Evolutionary conservation across 2,797 vertebrate genomes (phyloP).

Genomic region (Nyctalus aviator): DNA sequence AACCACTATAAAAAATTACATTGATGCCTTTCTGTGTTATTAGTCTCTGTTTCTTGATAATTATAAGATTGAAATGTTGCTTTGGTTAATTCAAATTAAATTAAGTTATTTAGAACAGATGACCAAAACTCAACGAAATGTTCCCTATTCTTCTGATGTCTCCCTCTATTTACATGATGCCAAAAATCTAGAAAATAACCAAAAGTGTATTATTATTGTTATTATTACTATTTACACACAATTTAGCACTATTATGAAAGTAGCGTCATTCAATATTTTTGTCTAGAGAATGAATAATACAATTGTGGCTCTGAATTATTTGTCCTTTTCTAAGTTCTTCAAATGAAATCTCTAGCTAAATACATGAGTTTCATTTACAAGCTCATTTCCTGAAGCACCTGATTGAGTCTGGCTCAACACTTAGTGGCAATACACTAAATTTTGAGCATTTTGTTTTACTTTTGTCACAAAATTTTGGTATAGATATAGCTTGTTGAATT

Average conservation of each 20-base stretch:
- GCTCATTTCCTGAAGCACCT: background rate
- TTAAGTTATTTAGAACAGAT: conserved; percentile 4
- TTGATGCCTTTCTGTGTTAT: background rate
- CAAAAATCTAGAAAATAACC: background rate
- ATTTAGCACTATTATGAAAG: background rate
- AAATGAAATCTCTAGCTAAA: background rate
- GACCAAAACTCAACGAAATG: background rate
- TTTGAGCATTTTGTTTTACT: conserved; percentile 19
- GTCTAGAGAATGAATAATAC: background rate
- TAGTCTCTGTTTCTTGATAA: background rate
- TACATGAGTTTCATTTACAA: background rate
- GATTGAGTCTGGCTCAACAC: background rate
- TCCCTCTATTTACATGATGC: background rate
- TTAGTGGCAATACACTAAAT: conserved; percentile 7
- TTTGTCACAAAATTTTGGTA: background rate
- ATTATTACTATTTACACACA: background rate
- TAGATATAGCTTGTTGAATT: background rate
- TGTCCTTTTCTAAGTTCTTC: conserved; percentile 41
- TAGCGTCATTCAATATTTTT: background rate
- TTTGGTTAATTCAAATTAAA: conserved; percentile 46
- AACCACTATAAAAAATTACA: background rate
- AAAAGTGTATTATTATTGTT: background rate
- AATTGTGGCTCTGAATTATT: background rate
- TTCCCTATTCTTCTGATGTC: background rate
- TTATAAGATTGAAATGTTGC: background rate